Percentiles rank a stretch among this genome's conserved stretches.
Evolutionary conservation across 2,797 vertebrate species (phyloP).

Genomic region (Pantherophis vulpinus): DNA sequence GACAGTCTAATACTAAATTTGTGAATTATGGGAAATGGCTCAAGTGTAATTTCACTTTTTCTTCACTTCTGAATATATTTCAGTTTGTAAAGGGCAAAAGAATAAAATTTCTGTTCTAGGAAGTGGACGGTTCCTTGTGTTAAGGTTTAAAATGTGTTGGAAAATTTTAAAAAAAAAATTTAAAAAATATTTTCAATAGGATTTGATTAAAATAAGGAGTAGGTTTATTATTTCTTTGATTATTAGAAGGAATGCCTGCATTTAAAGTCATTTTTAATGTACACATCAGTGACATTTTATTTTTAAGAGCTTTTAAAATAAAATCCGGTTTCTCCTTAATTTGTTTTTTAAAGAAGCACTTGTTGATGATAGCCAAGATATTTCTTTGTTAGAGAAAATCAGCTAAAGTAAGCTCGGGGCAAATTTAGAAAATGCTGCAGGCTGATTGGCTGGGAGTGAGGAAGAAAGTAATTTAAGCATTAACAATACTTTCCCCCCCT

Average conservation of each 20-base stretch:
- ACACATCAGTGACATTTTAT: conserved; percentile 6
- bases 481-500: no score
- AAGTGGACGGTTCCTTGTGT: conserved; percentile 51
- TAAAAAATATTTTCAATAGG: conserved; percentile 22
- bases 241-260: conserved; percentile 37
- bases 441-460: background rate
- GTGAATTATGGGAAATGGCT: conserved; percentile 52
- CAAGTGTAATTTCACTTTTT: conserved; percentile 48
- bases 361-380: background rate
- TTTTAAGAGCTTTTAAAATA: background rate
- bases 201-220: conserved; percentile 56
- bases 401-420: background rate
- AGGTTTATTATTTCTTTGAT: conserved; percentile 30
- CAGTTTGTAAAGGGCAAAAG: conserved; percentile 51
- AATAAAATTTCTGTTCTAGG: conserved; percentile 22
- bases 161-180: conserved; percentile 40
- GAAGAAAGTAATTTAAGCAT: background rate
- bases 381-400: background rate
- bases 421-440: background rate
- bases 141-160: conserved; percentile 26
- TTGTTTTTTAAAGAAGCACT: background rate
- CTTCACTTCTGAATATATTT: conserved; percentile 53
- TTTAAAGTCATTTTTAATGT: conserved; percentile 42
- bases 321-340: background rate
- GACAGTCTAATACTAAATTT: conserved; percentile 30